A percentile compares a stretch with the other conserved stretches of the same genome.
phyloP scores from a whole-genome alignment of 2,113 vertebrate genomes.

The Perognathus longimembris region DNA sequence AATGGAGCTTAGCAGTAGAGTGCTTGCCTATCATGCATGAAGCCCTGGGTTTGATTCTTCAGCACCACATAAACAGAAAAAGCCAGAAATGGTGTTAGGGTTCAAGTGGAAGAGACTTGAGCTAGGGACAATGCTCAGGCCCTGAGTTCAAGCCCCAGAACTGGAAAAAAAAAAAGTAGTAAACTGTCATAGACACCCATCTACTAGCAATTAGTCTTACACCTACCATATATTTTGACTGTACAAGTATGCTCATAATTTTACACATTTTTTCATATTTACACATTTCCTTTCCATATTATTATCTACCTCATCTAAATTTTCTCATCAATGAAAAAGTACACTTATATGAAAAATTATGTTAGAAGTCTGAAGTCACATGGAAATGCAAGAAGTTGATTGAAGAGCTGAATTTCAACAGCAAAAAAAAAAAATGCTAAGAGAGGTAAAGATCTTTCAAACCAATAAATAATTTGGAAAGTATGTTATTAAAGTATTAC shows the following conservation, averaged over 20 bases:
- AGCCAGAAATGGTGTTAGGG: too few species aligned
- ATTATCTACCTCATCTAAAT: background rate
- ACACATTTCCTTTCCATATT: slow-evolving; percentile 19
- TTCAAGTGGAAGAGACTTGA: too few species aligned
- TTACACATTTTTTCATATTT: slow-evolving; percentile 9
- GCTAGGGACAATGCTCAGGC: too few species aligned
- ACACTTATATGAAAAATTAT: background rate
- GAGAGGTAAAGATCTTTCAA: slow-evolving; percentile 43
- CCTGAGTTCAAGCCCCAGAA: too few species aligned
- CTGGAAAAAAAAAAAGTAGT: too few species aligned
- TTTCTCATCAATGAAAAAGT: slow-evolving; percentile 17
- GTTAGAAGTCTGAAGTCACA: background rate
- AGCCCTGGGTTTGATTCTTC: too few species aligned
- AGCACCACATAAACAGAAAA: too few species aligned
- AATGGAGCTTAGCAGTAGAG: too few species aligned
- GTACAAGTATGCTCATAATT: background rate
- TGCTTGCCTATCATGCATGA: too few species aligned
- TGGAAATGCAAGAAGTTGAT: background rate
- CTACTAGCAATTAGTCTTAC: background rate
- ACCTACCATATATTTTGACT: background rate
- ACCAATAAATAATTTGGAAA: slow-evolving; percentile 8
- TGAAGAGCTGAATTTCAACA: background rate
- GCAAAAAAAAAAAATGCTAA: background rate
- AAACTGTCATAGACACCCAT: background rate
- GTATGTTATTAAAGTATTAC: background rate